Evolutionary conservation across 2,113 vertebrate genomes (phyloP).

Genomic region (Daboia siamensis): DNA sequence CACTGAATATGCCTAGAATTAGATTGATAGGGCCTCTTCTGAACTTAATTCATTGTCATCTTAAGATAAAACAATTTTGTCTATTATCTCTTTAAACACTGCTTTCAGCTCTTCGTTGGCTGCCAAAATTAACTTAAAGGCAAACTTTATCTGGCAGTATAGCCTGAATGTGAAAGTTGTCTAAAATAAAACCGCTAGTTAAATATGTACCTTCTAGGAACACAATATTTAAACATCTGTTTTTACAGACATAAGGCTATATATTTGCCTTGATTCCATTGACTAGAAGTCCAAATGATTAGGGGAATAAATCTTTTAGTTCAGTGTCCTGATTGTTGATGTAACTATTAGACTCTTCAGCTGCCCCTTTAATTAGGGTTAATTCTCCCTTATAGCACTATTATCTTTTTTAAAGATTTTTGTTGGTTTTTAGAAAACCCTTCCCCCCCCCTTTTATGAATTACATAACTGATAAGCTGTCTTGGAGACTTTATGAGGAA

Average conservation of each 20-base stretch:
- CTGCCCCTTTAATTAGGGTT: not conserved
- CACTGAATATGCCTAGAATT: not conserved
- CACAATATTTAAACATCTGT: not conserved
- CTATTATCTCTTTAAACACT: not conserved
- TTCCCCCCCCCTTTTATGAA: not conserved
- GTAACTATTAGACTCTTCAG: not conserved
- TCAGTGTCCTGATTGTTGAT: not conserved
- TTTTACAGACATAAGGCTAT: not conserved
- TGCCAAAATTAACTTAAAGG: slow-evolving; percentile 20
- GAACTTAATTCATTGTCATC: slow-evolving; percentile 13
- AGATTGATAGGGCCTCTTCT: not conserved
- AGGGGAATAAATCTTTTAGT: not conserved
- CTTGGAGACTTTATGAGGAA: not conserved
- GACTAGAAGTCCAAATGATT: not conserved
- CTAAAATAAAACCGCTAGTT: not conserved
- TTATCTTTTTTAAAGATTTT: not conserved
- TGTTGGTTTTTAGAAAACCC: not conserved
- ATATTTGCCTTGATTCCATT: not conserved
- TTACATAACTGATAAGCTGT: not conserved
- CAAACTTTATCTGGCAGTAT: not conserved
- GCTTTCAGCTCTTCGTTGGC: slow-evolving; percentile 16
- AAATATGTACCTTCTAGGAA: not conserved
- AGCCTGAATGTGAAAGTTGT: not conserved
- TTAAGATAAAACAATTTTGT: slow-evolving; percentile 23
- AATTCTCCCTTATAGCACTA: not conserved